Conservation (phyloP, 1,140 invertebrate genomes). For the Brachionus asplanchnoidis region DNA sequence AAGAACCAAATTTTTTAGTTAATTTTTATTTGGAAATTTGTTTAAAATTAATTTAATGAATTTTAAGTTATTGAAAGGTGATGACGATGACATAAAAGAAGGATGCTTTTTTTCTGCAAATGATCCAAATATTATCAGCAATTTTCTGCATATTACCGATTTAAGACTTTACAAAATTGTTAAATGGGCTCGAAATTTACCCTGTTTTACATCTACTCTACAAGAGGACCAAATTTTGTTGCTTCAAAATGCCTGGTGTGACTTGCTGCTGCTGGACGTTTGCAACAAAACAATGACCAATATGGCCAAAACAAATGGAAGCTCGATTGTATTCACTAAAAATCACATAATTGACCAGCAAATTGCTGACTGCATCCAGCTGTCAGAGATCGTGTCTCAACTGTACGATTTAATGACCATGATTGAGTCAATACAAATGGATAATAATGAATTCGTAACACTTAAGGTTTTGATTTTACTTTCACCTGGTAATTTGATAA, state of each 20-base stretch:
- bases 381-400: constrained; percentile 48
- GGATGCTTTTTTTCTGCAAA: constrained; percentile 44
- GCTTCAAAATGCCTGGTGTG: constrained; percentile 94
- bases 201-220: constrained; percentile 70
- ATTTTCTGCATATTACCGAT: constrained; percentile 68
- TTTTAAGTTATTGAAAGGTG: constrained; percentile 49
- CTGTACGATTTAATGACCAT: constrained; percentile 80
- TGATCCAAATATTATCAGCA: constrained; percentile 46
- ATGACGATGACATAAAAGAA: constrained; percentile 48
- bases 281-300: constrained; percentile 62
- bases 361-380: constrained; percentile 59
- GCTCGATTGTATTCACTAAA: constrained; percentile 66
- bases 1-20: not conserved
- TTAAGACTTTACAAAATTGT: constrained; percentile 93
- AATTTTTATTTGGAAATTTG: not conserved
- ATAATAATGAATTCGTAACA: constrained; percentile 91
- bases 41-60: not conserved
- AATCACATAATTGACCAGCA: constrained; percentile 64
- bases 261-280: constrained; percentile 72
- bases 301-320: constrained; percentile 69
- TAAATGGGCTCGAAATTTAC: constrained; percentile 94
- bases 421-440: constrained; percentile 87
- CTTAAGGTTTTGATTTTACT: constrained; percentile 86
- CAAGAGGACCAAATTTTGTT: constrained; percentile 87
- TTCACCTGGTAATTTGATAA: constrained; percentile 71